Conservation (phyloP, 1,140 invertebrate genomes). For the Caenorhabditis remanei region DNA sequence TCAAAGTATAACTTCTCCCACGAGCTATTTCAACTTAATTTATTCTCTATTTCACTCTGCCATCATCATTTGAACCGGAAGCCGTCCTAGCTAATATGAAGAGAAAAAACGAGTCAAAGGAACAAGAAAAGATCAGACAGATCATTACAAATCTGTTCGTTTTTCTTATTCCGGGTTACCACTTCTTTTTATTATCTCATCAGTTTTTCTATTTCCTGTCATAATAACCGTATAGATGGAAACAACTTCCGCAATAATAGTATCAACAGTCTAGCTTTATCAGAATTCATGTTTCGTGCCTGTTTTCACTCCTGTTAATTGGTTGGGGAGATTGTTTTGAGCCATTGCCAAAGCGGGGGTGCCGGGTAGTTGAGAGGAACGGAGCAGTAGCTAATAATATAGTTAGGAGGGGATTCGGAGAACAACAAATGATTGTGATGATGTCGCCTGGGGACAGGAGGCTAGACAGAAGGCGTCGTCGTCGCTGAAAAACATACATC, state of each 20-base stretch:
- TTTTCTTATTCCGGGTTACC: not conserved
- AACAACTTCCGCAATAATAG: not conserved
- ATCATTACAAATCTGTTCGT: constrained; percentile 7
- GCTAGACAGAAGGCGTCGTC: not conserved
- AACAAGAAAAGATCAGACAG: not conserved
- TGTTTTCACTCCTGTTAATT: not conserved
- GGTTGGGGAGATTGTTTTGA: constrained; percentile 19
- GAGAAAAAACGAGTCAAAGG: not conserved
- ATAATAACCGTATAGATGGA: not conserved
- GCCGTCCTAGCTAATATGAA: not conserved
- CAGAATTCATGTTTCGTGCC: not conserved
- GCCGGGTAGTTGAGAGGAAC: not conserved
- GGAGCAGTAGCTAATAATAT: constrained; percentile 23
- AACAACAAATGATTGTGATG: constrained; percentile 41
- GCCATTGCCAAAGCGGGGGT: not conserved
- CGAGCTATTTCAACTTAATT: not conserved
- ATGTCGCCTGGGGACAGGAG: not conserved
- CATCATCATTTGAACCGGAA: not conserved
- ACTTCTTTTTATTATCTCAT: not conserved
- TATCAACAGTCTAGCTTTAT: not conserved
- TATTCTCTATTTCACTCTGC: not conserved
- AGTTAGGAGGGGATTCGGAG: constrained; percentile 27
- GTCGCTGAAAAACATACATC: constrained; percentile 35
- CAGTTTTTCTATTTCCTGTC: not conserved
- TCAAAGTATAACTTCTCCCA: not conserved